phyloP scores from a whole-genome alignment of 2,888 invertebrate species.

The Lysandra bellargus region DNA sequence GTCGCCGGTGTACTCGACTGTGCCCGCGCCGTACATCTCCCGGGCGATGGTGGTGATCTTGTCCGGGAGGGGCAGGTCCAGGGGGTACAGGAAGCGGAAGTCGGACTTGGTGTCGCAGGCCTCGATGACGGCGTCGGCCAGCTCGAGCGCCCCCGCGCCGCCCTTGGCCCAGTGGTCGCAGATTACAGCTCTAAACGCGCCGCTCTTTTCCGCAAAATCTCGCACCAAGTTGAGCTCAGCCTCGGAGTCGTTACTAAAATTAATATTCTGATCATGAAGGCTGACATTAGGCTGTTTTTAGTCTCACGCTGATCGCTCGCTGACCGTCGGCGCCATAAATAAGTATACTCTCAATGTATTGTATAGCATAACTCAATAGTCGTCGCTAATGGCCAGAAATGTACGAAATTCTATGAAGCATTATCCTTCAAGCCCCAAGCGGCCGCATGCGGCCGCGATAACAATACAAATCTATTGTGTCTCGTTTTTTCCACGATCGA shows the following conservation, averaged over 20 bases:
- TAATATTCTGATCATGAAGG: slow-evolving; percentile 12
- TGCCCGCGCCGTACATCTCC: slow-evolving; percentile 98
- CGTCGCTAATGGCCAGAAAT: too few species aligned
- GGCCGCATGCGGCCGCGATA: too few species aligned
- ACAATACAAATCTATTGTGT: too few species aligned
- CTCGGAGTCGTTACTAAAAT: slow-evolving; percentile 88
- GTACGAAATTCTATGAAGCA: too few species aligned
- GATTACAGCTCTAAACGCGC: slow-evolving; percentile 93
- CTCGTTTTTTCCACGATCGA: too few species aligned
- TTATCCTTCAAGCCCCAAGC: too few species aligned
- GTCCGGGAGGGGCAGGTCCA: slow-evolving; percentile 86
- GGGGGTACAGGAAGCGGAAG: slow-evolving; percentile 86
- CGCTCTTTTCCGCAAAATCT: slow-evolving; percentile 85
- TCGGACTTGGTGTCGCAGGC: slow-evolving; percentile 84
- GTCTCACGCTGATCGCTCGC: too few species aligned
- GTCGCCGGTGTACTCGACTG: slow-evolving; percentile 86
- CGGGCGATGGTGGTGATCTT: slow-evolving; percentile 94
- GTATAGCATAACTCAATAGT: too few species aligned
- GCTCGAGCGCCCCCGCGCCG: slow-evolving; percentile 90
- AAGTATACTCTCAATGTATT: too few species aligned
- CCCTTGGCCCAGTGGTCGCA: slow-evolving; percentile 95
- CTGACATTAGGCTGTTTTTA: too few species aligned
- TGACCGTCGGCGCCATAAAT: too few species aligned
- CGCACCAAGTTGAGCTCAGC: slow-evolving; percentile 91
- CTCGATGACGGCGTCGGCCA: slow-evolving; percentile 92